Evolutionary conservation across 2,888 invertebrate genomes (phyloP).

Genomic region (Caenorhabditis drosophilae): DNA sequence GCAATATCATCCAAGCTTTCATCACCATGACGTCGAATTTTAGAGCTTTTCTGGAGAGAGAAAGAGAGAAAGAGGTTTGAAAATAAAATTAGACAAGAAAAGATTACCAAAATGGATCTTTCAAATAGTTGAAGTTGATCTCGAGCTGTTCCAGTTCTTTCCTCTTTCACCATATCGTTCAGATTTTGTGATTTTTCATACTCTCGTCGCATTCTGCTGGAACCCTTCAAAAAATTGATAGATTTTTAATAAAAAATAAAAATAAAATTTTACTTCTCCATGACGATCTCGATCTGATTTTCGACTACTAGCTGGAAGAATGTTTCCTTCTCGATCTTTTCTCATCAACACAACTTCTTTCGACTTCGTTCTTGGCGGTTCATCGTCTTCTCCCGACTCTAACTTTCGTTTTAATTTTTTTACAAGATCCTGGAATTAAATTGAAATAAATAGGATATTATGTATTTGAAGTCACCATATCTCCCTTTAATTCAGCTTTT

Average conservation of each 20-base stretch:
- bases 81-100: too few relatives aligned
- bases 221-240: conserved; percentile 31
- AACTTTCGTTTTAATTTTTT: conserved; percentile 79
- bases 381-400: conserved; percentile 74
- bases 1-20: conserved; percentile 65
- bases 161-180: conserved; percentile 73
- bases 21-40: conserved; percentile 58
- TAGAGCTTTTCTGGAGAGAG: conserved; percentile 51
- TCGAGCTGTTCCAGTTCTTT: conserved; percentile 80
- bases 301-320: conserved; percentile 46
- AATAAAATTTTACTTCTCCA: conserved; percentile 34
- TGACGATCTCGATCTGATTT: conserved; percentile 35
- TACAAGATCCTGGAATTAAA: conserved; percentile 74
- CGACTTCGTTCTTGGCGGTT: conserved; percentile 26
- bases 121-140: conserved; percentile 82
- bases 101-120: conserved; percentile 52
- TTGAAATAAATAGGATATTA: background rate
- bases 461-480: conserved; percentile 74
- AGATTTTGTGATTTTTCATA: conserved; percentile 53
- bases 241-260: background rate
- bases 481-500: conserved; percentile 91
- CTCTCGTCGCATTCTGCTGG: conserved; percentile 53
- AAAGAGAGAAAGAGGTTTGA: too few relatives aligned
- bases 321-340: conserved; percentile 45
- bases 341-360: conserved; percentile 48